phyloP scores from a whole-genome alignment of 2,888 invertebrate species.

The Eurois occulta region DNA sequence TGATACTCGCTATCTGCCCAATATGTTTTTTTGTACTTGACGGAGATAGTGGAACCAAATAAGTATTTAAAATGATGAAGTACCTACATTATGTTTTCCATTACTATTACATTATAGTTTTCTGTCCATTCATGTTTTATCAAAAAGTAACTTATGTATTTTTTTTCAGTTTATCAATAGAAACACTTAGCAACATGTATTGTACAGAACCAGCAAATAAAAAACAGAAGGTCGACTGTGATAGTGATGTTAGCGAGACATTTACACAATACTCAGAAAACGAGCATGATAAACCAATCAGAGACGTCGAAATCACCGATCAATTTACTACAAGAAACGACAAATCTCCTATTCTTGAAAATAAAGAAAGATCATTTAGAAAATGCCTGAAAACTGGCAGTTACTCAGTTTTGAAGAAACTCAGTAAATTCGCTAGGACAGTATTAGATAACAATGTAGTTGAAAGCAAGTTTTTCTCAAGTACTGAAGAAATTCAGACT shows the following conservation, averaged over 20 bases:
- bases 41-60: neutral
- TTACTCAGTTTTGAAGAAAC: conserved; percentile 81
- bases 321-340: conserved; percentile 67
- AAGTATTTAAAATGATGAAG: neutral
- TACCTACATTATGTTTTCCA: too few relatives aligned
- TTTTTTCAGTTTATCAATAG: conserved; percentile 85
- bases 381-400: conserved; percentile 79
- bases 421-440: conserved; percentile 89
- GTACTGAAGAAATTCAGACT: conserved; percentile 23
- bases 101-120: too few relatives aligned
- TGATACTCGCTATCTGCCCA: neutral
- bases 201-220: conserved; percentile 81
- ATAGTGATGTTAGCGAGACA: conserved; percentile 59
- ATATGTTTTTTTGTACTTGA: neutral
- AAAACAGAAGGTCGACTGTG: conserved; percentile 75
- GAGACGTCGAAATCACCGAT: conserved; percentile 65
- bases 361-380: conserved; percentile 82
- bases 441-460: conserved; percentile 85
- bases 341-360: conserved; percentile 87
- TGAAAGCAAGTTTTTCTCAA: conserved; percentile 90
- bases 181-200: conserved; percentile 86
- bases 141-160: neutral
- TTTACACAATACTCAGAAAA: conserved; percentile 68
- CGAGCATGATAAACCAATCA: conserved; percentile 69
- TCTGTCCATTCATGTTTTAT: neutral